Percentiles rank a stretch among this genome's conserved stretches.
Evolutionary conservation across 1,140 invertebrate genomes (phyloP).

Genomic region (Apolygus lucorum): DNA sequence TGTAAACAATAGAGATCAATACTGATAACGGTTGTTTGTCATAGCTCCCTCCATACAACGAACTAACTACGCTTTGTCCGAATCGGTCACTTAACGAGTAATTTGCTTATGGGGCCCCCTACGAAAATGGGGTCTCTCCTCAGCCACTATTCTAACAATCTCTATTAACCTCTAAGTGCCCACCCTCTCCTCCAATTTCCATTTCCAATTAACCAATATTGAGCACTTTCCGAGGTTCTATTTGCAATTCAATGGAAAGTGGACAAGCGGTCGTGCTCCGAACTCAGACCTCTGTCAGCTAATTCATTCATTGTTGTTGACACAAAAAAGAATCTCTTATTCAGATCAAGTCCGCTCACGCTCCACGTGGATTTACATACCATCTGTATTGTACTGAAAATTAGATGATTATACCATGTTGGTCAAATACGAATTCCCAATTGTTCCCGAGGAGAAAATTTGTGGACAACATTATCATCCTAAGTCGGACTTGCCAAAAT

Average conservation of each 20-base stretch:
- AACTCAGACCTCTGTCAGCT: background rate
- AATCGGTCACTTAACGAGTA: constrained; percentile 19
- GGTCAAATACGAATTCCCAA: too few species aligned
- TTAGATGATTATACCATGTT: too few species aligned
- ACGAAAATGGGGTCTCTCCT: background rate
- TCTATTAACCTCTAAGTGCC: constrained; percentile 23
- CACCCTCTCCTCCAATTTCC: constrained; percentile 11
- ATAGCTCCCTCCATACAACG: too few species aligned
- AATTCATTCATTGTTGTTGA: constrained; percentile 8
- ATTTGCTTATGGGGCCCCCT: constrained; percentile 8
- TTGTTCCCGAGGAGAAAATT: too few species aligned
- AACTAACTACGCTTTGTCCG: background rate
- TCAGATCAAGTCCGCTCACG: background rate
- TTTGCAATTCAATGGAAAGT: constrained; percentile 21
- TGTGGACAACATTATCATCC: too few species aligned
- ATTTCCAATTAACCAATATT: constrained; percentile 24
- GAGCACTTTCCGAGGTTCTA: constrained; percentile 14
- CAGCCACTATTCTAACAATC: constrained; percentile 1
- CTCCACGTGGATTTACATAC: background rate
- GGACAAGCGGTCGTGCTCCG: background rate
- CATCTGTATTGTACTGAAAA: too few species aligned
- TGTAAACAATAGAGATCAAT: too few species aligned
- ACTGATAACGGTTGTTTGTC: too few species aligned
- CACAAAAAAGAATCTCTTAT: background rate
- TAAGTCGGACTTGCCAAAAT: too few species aligned